Evolutionary conservation across 2,113 vertebrate genomes (phyloP).

Genomic region (Struthio camelus): DNA sequence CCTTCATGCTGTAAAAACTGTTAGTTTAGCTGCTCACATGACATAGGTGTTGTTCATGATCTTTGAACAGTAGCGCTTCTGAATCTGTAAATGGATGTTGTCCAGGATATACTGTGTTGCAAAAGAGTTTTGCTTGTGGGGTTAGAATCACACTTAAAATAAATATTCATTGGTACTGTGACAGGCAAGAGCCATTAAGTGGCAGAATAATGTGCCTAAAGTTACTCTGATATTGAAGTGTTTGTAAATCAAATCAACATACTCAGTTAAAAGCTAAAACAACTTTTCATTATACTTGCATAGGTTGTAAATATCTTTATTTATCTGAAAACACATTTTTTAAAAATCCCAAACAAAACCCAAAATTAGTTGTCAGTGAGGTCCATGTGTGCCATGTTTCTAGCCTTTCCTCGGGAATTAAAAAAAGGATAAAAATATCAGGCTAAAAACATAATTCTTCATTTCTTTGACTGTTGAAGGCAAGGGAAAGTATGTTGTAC

Average conservation of each 20-base stretch:
- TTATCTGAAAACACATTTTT: not conserved
- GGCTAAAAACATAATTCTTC: conserved; percentile 19
- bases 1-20: not conserved
- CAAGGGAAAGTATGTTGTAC: conserved; percentile 15
- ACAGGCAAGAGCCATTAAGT: not conserved
- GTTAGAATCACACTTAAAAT: conserved; percentile 23
- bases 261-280: not conserved
- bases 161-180: conserved; percentile 6
- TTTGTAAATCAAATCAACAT: not conserved
- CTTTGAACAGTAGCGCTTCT: not conserved
- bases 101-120: not conserved
- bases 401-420: not conserved
- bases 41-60: not conserved
- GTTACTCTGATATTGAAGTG: not conserved
- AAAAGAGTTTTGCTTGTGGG: not conserved
- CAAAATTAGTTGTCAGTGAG: not conserved
- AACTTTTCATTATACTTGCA: not conserved
- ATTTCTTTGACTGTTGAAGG: not conserved
- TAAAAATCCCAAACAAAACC: not conserved
- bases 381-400: not conserved
- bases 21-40: not conserved
- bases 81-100: not conserved
- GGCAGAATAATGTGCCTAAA: not conserved
- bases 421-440: conserved; percentile 28
- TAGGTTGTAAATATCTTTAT: not conserved